Evolutionary conservation across 2,888 invertebrate genomes (phyloP), one percentile per base, ranked within the genome.

Genomic region (Tuta absoluta): DNA sequence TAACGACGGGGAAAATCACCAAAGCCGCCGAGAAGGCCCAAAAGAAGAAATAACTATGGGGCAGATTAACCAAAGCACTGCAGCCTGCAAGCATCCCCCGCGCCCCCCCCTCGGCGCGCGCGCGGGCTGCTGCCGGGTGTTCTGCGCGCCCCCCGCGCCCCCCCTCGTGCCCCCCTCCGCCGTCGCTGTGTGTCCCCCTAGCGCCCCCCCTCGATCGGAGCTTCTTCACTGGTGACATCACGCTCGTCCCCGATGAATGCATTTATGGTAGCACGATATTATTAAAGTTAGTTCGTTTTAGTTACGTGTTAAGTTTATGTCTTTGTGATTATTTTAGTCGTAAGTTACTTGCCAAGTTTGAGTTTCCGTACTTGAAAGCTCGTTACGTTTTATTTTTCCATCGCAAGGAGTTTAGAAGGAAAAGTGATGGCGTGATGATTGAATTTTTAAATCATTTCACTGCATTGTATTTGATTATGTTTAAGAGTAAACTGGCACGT

Each of bases 1-100:
- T 94, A 70, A 95, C 95, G 72, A 94, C 96, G 81, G 98, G 97
- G 85, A 99, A 99, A 95, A 96, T 98, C 90, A 98, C 98, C 93
- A 99, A 99, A 94, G 98, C 99, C 91, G 99, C 98, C 88, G 97
- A 98, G 94, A 99, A 99, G 94, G 98, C 98, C 92, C 96, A 96
- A 87, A 98, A 98, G 96, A 98, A 98, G 95, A 98, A 98, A 97
- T 98, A 98, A 97, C 97, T 96, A 97, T 94, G 93, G 93, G 89
- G 89, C 89, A 84, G 87, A 76, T 89, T 82, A 74, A 84, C 82
- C 71, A 84, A 75, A 72, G 77, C 76, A 76, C 72, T 74, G 86
- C 81, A 77, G 75, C 75, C 75, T 75, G 84, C 51, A 17, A 53
- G 33, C 67, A 49, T 24, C 51, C 49, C 65, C 62, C 64, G 24